Conservation (phyloP, 2,113 vertebrate genomes). For the Grallaria varia region DNA sequence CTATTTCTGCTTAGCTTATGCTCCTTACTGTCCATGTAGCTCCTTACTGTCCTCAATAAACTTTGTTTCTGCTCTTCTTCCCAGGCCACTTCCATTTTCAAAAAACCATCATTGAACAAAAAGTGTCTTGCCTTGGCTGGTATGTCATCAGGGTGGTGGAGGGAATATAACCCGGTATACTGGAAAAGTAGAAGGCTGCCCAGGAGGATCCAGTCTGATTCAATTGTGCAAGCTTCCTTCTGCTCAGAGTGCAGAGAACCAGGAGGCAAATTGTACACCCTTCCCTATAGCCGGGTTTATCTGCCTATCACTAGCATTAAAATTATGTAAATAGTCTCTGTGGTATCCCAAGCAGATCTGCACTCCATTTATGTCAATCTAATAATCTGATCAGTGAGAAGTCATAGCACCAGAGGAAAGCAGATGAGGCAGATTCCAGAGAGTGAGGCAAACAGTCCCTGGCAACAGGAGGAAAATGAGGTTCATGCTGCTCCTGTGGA, state of each 20-base stretch:
- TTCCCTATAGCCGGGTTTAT: neutral
- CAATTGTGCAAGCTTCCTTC: neutral
- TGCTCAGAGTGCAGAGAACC: neutral
- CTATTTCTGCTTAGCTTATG: neutral
- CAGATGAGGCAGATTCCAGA: neutral
- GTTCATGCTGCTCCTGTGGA: neutral
- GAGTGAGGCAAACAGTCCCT: neutral
- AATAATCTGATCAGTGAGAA: neutral
- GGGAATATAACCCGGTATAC: fast-evolving
- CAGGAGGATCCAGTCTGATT: neutral
- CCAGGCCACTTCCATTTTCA: neutral
- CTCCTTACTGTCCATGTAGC: no score
- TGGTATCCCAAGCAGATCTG: neutral
- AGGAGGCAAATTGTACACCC: fast-evolving
- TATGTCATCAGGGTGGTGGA: neutral
- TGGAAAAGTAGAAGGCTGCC: neutral
- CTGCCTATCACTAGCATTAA: neutral
- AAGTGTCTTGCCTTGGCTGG: neutral
- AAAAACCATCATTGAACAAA: neutral
- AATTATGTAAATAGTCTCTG: neutral
- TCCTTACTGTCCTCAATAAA: neutral
- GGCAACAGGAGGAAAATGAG: neutral
- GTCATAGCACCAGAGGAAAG: neutral
- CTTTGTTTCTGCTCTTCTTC: neutral
- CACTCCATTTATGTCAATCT: neutral